Conservation (phyloP, 1,140 invertebrate species). For the Temnothorax longispinosus region DNA sequence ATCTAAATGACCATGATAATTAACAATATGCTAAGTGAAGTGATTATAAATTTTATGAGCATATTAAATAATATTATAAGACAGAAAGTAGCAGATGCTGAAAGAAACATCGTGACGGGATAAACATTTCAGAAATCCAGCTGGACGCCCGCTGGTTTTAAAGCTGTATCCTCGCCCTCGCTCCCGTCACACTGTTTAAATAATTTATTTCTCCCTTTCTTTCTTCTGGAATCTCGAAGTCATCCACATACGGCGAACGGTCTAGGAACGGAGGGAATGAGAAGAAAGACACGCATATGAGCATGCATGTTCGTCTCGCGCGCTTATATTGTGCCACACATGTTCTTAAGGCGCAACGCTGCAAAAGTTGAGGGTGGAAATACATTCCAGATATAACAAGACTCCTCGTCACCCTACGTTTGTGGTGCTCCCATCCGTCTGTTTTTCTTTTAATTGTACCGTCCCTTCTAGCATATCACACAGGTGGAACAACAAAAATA, state of each 20-base stretch:
- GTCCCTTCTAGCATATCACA: conserved; percentile 29
- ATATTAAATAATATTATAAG: conserved; percentile 14
- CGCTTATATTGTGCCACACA: conserved; percentile 58
- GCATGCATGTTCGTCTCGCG: not conserved
- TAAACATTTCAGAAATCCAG: conserved; percentile 65
- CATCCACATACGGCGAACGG: conserved; percentile 36
- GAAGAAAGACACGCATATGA: conserved; percentile 29
- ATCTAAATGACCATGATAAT: not conserved
- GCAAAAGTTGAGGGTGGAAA: conserved; percentile 54
- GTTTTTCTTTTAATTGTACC: conserved; percentile 58
- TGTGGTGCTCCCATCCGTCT: conserved; percentile 15
- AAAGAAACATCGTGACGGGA: conserved; percentile 49
- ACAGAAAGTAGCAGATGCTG: conserved; percentile 6
- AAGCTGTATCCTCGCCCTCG: conserved; percentile 20
- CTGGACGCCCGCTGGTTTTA: conserved; percentile 46
- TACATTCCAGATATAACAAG: conserved; percentile 52
- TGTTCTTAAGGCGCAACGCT: conserved; percentile 51
- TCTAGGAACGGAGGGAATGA: not conserved
- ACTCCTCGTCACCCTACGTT: conserved; percentile 10
- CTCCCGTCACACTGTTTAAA: conserved; percentile 37
- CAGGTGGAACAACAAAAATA: conserved; percentile 60
- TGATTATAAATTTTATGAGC: not conserved
- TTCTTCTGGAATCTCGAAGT: conserved; percentile 21
- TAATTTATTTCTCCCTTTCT: conserved; percentile 62
- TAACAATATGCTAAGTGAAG: not conserved